Base-by-base conservation (phyloP, 2,797 vertebrate species). In the Diglossa cyanea region DNA sequence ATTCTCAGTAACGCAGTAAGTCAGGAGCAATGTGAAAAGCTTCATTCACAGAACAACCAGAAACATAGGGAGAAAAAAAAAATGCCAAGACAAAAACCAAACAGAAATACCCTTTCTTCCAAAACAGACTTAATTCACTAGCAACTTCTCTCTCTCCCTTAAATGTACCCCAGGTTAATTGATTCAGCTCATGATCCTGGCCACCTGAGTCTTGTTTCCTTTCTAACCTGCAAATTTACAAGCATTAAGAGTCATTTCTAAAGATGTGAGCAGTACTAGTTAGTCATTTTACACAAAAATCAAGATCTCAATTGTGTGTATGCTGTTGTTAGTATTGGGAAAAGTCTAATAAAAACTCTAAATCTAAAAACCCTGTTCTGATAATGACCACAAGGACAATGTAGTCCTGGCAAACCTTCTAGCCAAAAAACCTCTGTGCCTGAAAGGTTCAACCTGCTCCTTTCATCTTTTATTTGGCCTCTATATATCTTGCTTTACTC, bases 281-380 rank as follows among this genome's bases (percentile, higher is more conserved):
- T 78, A 48, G 20, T 68, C 61, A 79, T 93, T 93, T 90, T 71
- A 87, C 24, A 54, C 35, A 71, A 85, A 86, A 88, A 55, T 73
- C 37, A 66, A 55, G 28, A 60, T 21, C 25, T 75, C 28, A 58
- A 0, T 65, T 72, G 5, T 55, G 15, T 37, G 33, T 58, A 39
- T 88, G 23, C 9, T 72, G 23, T 45, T 80, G 13, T 70, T 78
- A 76, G 15, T 28, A 5, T 45, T 11, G 5, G 24, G 12, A 13
- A 58, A 92, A 79, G 9, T 60, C 25, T 61, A 42, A 58, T 83
- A 66, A 70, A 73, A 83, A 1, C 40, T 57, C 42, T 17, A 44
- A 90, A 62, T 9, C 17, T 53, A 62, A 81, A 80, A 16, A 0
- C 4, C 10, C 4, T 37, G 6, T 73, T 54, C 28, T 44, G 13